phyloP scores from a whole-genome alignment of 2,888 invertebrate species.

The Azorinus chamasolen region DNA sequence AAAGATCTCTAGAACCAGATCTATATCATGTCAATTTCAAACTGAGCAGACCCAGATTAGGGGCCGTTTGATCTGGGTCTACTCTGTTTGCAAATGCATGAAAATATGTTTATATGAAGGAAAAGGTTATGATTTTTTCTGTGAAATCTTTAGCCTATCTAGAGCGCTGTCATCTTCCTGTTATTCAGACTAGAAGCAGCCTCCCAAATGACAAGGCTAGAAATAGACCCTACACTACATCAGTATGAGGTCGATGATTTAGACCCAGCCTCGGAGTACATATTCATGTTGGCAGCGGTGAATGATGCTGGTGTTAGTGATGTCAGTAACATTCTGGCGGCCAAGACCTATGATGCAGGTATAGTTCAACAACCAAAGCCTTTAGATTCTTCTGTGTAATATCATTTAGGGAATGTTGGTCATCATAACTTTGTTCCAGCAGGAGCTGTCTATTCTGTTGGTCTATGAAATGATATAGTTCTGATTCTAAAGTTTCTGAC shows the following conservation, averaged over 20 bases:
- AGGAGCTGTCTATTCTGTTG: not conserved
- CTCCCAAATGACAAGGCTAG: constrained; percentile 5
- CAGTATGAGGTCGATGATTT: constrained; percentile 68
- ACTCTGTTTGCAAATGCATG: too few species aligned
- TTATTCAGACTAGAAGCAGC: constrained; percentile 22
- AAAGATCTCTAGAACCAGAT: too few species aligned
- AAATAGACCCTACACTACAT: constrained; percentile 42
- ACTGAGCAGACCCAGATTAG: too few species aligned
- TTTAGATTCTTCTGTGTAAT: too few species aligned
- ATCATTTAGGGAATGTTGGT: not conserved
- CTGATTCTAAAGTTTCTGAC: too few species aligned
- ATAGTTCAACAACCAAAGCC: not conserved
- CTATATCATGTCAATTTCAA: too few species aligned
- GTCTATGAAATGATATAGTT: too few species aligned
- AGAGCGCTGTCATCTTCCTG: too few species aligned
- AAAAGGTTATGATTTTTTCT: too few species aligned
- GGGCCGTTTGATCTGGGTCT: too few species aligned
- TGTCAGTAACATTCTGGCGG: constrained; percentile 71
- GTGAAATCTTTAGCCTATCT: too few species aligned
- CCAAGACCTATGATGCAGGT: constrained; percentile 79
- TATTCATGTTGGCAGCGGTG: constrained; percentile 76
- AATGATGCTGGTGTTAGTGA: constrained; percentile 77
- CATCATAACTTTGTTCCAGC: not conserved
- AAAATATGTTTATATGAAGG: too few species aligned
- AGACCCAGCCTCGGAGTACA: constrained; percentile 73